Evolutionary conservation across 2,113 vertebrate genomes (phyloP).

Genomic region (Solenodon paradoxus): DNA sequence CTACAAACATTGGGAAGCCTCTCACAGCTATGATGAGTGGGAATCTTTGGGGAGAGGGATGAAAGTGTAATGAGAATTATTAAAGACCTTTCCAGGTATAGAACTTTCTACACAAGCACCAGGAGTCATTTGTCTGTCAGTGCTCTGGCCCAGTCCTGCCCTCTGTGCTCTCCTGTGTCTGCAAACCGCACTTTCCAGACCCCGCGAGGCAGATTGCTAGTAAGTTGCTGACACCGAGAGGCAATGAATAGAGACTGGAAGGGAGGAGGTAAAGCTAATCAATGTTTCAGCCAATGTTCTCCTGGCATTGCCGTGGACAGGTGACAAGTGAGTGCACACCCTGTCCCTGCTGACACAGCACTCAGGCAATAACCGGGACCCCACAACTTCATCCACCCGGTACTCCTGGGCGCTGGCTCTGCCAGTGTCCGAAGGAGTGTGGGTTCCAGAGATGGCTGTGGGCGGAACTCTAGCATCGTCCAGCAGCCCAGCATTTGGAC

Average conservation of each 20-base stretch:
- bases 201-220: not conserved
- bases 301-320: not conserved
- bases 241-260: not conserved
- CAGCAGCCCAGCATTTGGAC: too few species aligned
- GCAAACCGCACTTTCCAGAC: not conserved
- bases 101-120: not conserved
- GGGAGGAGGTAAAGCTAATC: not conserved
- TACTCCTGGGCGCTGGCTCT: too few species aligned
- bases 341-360: too few species aligned
- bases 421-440: too few species aligned
- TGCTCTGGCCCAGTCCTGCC: not conserved
- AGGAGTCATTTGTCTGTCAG: rapidly evolving
- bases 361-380: too few species aligned
- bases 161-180: not conserved
- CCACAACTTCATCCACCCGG: not conserved
- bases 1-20: not conserved
- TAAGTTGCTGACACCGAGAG: not conserved
- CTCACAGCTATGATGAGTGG: not conserved
- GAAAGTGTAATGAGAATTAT: not conserved
- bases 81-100: not conserved
- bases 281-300: not conserved
- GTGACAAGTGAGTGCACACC: not conserved
- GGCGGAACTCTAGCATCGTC: not conserved
- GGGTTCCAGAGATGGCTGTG: rapidly evolving
- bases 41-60: not conserved